Base-by-base conservation (phyloP, 2,113 vertebrate genomes). In the Oncorhynchus nerka region DNA sequence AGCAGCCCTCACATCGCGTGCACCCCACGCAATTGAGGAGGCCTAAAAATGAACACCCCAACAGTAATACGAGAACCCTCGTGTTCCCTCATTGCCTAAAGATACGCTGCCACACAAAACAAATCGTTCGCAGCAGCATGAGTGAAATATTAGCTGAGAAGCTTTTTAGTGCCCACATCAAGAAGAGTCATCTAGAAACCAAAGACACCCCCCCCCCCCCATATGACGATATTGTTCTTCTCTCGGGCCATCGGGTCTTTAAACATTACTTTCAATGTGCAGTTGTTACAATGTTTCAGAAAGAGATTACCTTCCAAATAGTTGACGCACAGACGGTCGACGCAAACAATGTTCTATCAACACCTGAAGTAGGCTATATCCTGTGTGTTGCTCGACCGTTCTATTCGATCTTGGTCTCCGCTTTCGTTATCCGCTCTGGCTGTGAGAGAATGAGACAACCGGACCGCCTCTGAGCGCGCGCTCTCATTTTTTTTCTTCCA, bases 391-490 rank as follows among this genome's bases (percentile, higher is more conserved):
- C 26, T 49, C 20, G 32, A 12, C 30, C 22, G 28, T 32, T 59
- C 48, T 55, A 24, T 32, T 73, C 57, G 59, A 71, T 49, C 51
- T 49, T 51, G 57, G 76, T 61, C 76, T 62, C 79, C 74, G 55
- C 71, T 69, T 64, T 70, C 68, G 68, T 68, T 71, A 49, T 78
- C 65, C 59, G 59, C 68, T 68, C 74, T 19, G 51, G 51, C 51
- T 83, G 83, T 78, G 77, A 80, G 85, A 87, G 83, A 90, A 86
- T 84, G 85, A 78, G 39, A 45, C 83, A 13, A 76, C 69, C 76
- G 80, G 84, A 65, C 83, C 84, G 84, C 87, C 82, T 82, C 83
- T 80, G 65, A 74, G 88, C 87, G 83, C 89, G 90, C 83, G 70
- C 86, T 57, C 72, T 20, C 59, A 2, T 45, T 45, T 45, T 45